Conservation (phyloP, 2,888 invertebrate species). For the Peribatodes rhomboidaria region DNA sequence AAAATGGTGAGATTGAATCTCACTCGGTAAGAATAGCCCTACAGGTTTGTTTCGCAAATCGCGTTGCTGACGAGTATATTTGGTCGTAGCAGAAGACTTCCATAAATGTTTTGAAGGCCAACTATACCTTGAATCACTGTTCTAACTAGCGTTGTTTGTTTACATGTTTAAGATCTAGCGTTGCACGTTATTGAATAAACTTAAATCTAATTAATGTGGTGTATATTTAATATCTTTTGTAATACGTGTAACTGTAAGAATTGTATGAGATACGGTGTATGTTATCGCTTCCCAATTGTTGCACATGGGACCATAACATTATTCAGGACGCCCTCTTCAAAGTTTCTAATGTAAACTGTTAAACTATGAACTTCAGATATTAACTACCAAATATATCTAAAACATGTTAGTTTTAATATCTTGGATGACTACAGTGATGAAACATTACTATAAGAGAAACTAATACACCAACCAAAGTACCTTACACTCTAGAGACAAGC, state of each 20-base stretch:
- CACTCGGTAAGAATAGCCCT: too few species aligned
- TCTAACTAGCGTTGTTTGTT: slow-evolving; percentile 51
- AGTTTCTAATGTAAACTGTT: slow-evolving; percentile 20
- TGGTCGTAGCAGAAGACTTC: neutral
- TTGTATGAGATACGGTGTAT: slow-evolving; percentile 36
- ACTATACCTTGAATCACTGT: slow-evolving; percentile 45
- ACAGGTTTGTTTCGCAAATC: too few species aligned
- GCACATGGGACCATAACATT: slow-evolving; percentile 43
- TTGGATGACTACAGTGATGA: slow-evolving; percentile 8
- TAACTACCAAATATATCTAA: too few species aligned
- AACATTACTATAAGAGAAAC: slow-evolving; percentile 34
- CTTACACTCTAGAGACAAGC: slow-evolving; percentile 37
- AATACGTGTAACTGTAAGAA: slow-evolving; percentile 42
- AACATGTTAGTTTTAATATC: too few species aligned
- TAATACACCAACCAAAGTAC: slow-evolving; percentile 50
- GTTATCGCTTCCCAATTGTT: slow-evolving; percentile 39
- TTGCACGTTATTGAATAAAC: slow-evolving; percentile 57
- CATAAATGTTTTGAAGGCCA: neutral
- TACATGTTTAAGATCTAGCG: slow-evolving; percentile 55
- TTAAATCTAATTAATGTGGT: slow-evolving; percentile 55
- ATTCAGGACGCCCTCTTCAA: slow-evolving; percentile 25
- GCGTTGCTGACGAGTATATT: too few species aligned
- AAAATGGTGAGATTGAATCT: too few species aligned
- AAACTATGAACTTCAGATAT: slow-evolving; percentile 18
- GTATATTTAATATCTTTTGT: slow-evolving; percentile 45